These are phyloP conservation scores for Agrochola lychnidis DNA, from an alignment of 2,888 invertebrate genomes.

Conservation along the genomic window DNA sequence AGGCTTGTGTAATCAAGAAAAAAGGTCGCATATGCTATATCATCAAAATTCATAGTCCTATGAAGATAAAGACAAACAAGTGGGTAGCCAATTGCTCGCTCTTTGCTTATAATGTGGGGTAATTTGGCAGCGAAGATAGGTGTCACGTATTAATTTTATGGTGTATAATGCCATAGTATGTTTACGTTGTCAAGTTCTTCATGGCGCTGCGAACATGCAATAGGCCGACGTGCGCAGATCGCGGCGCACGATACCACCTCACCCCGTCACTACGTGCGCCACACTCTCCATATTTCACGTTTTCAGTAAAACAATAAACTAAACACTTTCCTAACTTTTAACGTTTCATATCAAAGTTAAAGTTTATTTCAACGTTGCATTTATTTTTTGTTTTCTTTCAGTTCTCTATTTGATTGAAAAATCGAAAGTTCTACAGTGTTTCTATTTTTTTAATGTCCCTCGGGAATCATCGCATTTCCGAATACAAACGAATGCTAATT, in stretches of 20 bases:
- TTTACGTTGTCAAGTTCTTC: conserved; percentile 58
- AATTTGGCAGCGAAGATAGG: conserved; percentile 32
- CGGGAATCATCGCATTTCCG: no score
- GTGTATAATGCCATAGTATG: conserved; percentile 44
- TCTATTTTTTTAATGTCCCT: no score
- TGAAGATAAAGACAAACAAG: conserved; percentile 18
- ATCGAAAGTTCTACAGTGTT: neutral
- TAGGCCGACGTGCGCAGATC: conserved; percentile 74
- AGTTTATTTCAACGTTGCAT: conserved; percentile 41
- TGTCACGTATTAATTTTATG: conserved; percentile 64
- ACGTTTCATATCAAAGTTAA: conserved; percentile 37
- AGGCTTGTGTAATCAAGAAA: neutral
- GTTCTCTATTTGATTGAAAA: conserved; percentile 26
- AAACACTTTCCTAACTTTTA: conserved; percentile 32
- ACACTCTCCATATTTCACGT: conserved; percentile 55
- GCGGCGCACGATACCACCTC: conserved; percentile 65
- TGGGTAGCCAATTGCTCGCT: conserved; percentile 1
- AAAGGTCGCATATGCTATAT: conserved; percentile 4
- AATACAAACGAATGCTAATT: no score
- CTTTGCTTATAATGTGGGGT: conserved; percentile 23
- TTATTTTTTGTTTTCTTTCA: conserved; percentile 19
- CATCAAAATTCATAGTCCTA: conserved; percentile 39
- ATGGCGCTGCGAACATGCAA: conserved; percentile 68
- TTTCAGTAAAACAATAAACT: conserved; percentile 52
- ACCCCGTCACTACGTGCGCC: conserved; percentile 53